phyloP scores from a whole-genome alignment of 2,113 vertebrate genomes.

The Carollia perspicillata region DNA sequence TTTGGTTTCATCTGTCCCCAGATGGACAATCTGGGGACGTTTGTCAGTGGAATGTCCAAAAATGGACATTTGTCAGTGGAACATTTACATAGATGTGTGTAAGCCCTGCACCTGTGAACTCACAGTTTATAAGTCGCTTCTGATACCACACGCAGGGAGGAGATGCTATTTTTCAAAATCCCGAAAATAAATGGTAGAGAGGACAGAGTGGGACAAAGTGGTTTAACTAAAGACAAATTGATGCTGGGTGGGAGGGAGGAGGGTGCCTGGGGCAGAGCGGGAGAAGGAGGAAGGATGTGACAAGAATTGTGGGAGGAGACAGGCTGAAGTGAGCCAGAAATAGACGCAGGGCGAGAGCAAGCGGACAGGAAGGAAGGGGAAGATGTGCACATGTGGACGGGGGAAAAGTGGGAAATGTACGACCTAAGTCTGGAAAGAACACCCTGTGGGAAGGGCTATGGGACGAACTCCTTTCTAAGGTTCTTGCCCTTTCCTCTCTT shows the following conservation, averaged over 20 bases:
- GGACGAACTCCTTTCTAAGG: neutral
- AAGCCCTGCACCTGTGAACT: neutral
- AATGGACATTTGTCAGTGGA: neutral
- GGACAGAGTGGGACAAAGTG: neutral
- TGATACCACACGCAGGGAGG: neutral
- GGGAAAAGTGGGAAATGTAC: neutral
- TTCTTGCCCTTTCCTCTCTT: neutral
- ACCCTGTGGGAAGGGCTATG: neutral
- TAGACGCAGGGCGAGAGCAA: neutral
- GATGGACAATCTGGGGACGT: no score
- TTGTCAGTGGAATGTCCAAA: no score
- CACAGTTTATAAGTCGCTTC: neutral
- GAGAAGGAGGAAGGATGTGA: neutral
- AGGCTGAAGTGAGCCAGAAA: neutral
- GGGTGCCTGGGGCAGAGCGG: neutral
- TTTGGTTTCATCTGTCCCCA: neutral
- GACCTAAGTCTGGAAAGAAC: neutral
- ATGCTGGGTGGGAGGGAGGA: neutral
- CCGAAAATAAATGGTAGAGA: neutral
- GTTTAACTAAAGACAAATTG: neutral
- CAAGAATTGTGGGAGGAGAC: neutral
- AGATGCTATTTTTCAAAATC: constrained; percentile 22
- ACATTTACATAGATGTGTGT: neutral
- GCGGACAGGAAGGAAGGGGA: neutral
- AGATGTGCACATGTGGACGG: neutral